Conservation (phyloP, 2,888 invertebrate genomes). For the Clunio marinus region DNA sequence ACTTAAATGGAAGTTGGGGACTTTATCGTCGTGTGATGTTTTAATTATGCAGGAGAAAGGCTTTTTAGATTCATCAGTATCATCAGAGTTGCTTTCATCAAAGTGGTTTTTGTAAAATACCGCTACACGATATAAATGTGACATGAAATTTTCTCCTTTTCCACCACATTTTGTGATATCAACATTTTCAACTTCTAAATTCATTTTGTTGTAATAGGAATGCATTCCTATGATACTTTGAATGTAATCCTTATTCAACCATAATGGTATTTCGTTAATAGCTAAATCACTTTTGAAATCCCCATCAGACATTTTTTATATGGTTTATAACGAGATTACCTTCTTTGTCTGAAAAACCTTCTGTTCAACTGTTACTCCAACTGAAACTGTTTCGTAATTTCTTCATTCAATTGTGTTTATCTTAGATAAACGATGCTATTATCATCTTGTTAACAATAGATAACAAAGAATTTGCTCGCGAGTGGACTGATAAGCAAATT, state of each 20-base stretch:
- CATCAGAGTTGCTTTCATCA: neutral
- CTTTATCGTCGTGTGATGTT: neutral
- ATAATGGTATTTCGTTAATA: conserved; percentile 26
- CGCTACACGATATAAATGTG: conserved; percentile 13
- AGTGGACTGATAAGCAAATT: too few relatives aligned
- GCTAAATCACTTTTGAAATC: too few relatives aligned
- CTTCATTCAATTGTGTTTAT: too few relatives aligned
- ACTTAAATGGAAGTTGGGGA: conserved; percentile 22
- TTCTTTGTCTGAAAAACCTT: too few relatives aligned
- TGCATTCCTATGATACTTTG: conserved; percentile 11
- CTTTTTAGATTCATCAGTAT: neutral
- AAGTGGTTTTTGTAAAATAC: too few relatives aligned
- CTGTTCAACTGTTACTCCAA: too few relatives aligned
- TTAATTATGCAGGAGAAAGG: conserved; percentile 18
- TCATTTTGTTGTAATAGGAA: neutral
- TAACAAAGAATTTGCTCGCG: too few relatives aligned
- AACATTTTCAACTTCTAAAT: neutral
- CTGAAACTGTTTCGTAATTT: too few relatives aligned
- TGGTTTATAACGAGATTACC: too few relatives aligned
- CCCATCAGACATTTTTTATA: too few relatives aligned
- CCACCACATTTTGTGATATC: conserved; percentile 18
- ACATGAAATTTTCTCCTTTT: conserved; percentile 29
- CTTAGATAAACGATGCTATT: too few relatives aligned
- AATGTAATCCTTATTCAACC: conserved; percentile 21
- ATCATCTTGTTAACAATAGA: too few relatives aligned